Base-by-base conservation (phyloP, 1,140 invertebrate genomes). In the Drosophila ohnishii region DNA sequence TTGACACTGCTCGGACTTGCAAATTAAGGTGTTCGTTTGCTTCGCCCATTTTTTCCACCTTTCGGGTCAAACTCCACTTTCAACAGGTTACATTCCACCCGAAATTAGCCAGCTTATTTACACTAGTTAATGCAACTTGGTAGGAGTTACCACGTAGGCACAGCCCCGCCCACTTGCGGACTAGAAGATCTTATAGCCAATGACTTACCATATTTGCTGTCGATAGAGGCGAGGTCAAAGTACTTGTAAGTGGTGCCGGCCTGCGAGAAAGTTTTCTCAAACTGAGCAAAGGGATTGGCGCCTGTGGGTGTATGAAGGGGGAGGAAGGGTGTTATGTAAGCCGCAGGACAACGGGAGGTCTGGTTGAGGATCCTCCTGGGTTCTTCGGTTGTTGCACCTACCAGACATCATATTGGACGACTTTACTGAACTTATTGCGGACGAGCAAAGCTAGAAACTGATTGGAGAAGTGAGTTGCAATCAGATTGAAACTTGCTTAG, bases 161-260 rank as follows among this genome's bases (percentile, higher is more conserved):
- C 0, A 4, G 48, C 14, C 58, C 44, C 48, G 4, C 70, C 71
- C 71, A 35, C 22, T 45, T 30, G 6, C 7, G 13, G 35, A 32
- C 13, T 1, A 25, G 22, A 71, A 25, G 22, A 71, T 34, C 50
- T 39, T 28, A 28, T 13, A 37, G 19, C 22, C 44, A 83, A 93
- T 95, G 93, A 98, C 96, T 95, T 94, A 98, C 96, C 95, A 94
- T 97, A 97, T 93, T 96, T 94, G 64, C 93, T 90, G 83, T 95
- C 94, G 90, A 96, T 92, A 47, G 92, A 79, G 30, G 93, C 84
- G 34, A 98, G 80, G 92, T 97, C 95, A 92, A 94, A 98, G 89
- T 96, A 98, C 64, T 94, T 94, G 80, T 94, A 97, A 2, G 94
- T 92, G 47, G 95, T 94, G 1, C 94, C 95, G 72, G 93, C 93